These are phyloP conservation scores for Sinonovacula constricta DNA, from an alignment of 1,140 invertebrate species.

Conservation along the genomic window DNA sequence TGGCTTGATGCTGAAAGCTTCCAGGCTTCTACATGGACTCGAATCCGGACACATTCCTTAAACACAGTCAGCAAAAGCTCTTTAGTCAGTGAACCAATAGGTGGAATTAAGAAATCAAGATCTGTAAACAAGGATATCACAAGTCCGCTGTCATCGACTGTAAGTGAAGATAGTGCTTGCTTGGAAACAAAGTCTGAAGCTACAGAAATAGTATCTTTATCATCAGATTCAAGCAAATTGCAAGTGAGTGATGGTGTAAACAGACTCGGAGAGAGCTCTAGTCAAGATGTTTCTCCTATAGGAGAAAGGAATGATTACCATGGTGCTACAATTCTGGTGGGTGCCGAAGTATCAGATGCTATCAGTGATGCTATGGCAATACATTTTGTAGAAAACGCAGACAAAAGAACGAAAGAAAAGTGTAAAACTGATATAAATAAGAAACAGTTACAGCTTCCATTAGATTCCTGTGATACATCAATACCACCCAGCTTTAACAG, in stretches of 20 bases:
- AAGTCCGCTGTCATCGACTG: slow-evolving; percentile 9
- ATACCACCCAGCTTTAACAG: background rate
- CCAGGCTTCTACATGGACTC: slow-evolving; percentile 72
- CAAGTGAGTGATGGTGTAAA: too few species aligned
- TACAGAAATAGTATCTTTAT: slow-evolving; percentile 13
- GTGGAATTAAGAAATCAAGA: slow-evolving; percentile 8
- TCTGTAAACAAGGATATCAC: slow-evolving; percentile 35
- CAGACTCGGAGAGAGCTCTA: too few species aligned
- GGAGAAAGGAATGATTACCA: background rate
- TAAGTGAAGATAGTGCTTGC: slow-evolving; percentile 17
- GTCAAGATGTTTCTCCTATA: background rate
- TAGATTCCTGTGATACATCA: slow-evolving; percentile 33
- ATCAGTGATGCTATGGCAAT: too few species aligned
- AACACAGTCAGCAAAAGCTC: slow-evolving; percentile 63
- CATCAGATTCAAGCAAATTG: background rate
- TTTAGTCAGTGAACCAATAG: slow-evolving; percentile 47
- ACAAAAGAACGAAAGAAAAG: slow-evolving; percentile 25
- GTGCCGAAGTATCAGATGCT: too few species aligned
- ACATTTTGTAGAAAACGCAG: too few species aligned
- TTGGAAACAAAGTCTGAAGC: background rate
- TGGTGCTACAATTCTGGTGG: too few species aligned
- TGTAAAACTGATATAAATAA: slow-evolving; percentile 12
- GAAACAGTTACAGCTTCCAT: slow-evolving; percentile 16
- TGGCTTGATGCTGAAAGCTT: slow-evolving; percentile 88
- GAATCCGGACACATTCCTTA: slow-evolving; percentile 68